Conservation (phyloP, 2,888 invertebrate genomes). For the Diloba caeruleocephala region DNA sequence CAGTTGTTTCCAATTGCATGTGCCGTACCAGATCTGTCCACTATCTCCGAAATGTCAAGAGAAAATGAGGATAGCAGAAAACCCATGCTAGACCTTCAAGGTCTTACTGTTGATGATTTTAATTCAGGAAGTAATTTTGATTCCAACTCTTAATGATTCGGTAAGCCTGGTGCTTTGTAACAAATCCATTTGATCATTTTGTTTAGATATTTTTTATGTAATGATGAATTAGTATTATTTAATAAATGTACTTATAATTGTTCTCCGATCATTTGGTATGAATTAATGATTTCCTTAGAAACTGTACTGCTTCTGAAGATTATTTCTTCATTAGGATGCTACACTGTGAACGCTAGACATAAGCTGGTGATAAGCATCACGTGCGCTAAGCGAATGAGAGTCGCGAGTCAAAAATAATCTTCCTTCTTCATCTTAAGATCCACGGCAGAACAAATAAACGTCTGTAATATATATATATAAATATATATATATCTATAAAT, state of each 20-base stretch:
- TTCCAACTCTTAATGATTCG: constrained; percentile 29
- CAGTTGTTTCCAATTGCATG: constrained; percentile 77
- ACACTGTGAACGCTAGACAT: no score
- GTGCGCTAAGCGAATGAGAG: no score
- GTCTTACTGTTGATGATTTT: constrained; percentile 56
- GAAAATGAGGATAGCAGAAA: constrained; percentile 69
- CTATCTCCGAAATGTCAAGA: constrained; percentile 79
- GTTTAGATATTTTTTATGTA: constrained; percentile 18
- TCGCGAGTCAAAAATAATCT: no score
- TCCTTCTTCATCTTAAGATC: no score
- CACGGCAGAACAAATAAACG: no score
- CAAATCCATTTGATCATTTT: constrained; percentile 6
- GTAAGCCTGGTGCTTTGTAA: constrained; percentile 21
- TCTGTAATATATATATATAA: no score
- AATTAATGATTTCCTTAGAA: no score
- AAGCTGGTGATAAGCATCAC: no score
- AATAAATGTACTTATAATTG: constrained; percentile 33
- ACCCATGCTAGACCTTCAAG: constrained; percentile 50
- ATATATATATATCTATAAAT: no score
- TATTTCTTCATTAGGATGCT: no score
- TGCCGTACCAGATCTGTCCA: constrained; percentile 79
- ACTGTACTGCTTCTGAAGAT: no score
- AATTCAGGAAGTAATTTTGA: constrained; percentile 54
- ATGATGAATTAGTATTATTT: constrained; percentile 27
- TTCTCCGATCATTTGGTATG: background rate